Evolutionary conservation across 2,888 invertebrate genomes (phyloP).

Genomic region (Pterostichus niger): DNA sequence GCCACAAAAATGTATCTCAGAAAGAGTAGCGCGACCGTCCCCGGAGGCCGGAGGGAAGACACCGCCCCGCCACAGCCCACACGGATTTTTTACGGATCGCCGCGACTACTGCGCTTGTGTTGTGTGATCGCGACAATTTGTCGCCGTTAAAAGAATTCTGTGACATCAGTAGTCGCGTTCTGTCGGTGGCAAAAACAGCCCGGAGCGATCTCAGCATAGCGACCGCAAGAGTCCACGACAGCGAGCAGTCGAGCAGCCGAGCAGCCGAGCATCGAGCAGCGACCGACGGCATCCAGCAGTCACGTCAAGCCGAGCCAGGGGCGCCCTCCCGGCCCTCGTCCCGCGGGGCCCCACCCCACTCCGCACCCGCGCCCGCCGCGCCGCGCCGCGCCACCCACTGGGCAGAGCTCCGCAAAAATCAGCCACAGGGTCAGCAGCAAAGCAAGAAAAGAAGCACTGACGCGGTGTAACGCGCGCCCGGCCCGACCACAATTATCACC

Average conservation of each 20-base stretch:
- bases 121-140: constrained; percentile 78
- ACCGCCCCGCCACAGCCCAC: constrained; percentile 69
- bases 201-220: constrained; percentile 71
- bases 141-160: constrained; percentile 78
- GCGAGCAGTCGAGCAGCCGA: constrained; percentile 30
- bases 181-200: constrained; percentile 77
- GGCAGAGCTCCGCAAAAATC: constrained; percentile 79
- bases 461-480: constrained; percentile 75
- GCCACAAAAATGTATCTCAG: constrained; percentile 76
- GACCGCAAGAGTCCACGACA: constrained; percentile 68
- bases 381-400: constrained; percentile 82
- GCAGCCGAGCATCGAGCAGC: constrained; percentile 1
- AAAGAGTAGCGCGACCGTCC: constrained; percentile 75
- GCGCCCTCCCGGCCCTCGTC: constrained; percentile 77
- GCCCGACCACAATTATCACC: constrained; percentile 77
- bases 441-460: constrained; percentile 81
- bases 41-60: constrained; percentile 71
- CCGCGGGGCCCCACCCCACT: constrained; percentile 78
- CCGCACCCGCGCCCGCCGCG: constrained; percentile 80
- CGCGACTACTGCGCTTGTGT: constrained; percentile 77
- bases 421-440: constrained; percentile 73
- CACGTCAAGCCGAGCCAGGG: constrained; percentile 42
- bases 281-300: constrained; percentile 9
- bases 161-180: constrained; percentile 78
- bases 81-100: constrained; percentile 75